Base-by-base conservation (phyloP, 1,140 invertebrate species). In the Drosophila pachea region DNA sequence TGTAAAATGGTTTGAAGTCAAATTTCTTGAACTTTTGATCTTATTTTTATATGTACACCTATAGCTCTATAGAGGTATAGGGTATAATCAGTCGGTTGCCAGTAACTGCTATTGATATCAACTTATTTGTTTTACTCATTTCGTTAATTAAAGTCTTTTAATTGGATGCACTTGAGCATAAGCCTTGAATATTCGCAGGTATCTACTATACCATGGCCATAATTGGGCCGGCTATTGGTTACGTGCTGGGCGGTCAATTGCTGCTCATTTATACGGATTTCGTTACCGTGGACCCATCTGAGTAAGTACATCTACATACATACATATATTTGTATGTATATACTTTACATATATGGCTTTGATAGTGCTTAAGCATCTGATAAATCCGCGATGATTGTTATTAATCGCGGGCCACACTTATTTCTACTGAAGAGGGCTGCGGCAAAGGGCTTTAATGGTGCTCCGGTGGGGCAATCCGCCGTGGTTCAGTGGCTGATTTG, bases 201-300 rank as follows among this genome's bases (percentile, higher is more conserved):
- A 92, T 95, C 74, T 95, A 93, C 84, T 95, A 95, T 82, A 94
- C 94, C 9, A 95, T 95, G 92, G 93, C 95, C 4, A 93, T 95
- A 31, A 91, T 97, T 76, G 95, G 95, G 12, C 95, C 95, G 32
- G 95, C 95, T 11, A 86, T 95, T 58, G 95, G 95, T 9, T 96
- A 95, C 89, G 91, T 96, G 5, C 76, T 95, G 3, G 95, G 95
- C 2, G 94, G 94, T 0, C 93, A 95, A 87, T 91, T 96, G 76
- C 90, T 96, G 47, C 92, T 94, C 74, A 90, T 95, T 36, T 95
- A 95, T 86, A 93, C 93, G 11, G 95, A 96, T 79, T 94, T 95
- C 70, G 87, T 93, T 14, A 90, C 88, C 16, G 90, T 93, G 5
- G 92, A 94, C 76, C 87, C 92, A 0, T 78, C 88, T 42, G 90